Evolutionary conservation across 2,888 invertebrate species (phyloP), one percentile per base, ranked within the genome.

Genomic region (Oscheius sp.): DNA sequence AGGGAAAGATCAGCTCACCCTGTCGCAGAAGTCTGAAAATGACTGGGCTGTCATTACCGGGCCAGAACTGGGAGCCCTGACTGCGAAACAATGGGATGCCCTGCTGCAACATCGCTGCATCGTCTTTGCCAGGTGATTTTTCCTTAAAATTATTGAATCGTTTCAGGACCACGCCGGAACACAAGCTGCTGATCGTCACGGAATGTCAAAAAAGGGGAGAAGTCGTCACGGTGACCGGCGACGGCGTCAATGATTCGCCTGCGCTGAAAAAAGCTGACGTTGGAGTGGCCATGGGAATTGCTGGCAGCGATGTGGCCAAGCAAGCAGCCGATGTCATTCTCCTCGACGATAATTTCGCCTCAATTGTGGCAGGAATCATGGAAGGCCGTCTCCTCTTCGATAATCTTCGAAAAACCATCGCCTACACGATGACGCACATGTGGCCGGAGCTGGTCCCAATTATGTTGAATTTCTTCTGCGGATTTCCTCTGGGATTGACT

Each of bases 391-490:
- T 79, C 43, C 76, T 79, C 1, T 79, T 79, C 63, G 79, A 79
- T 41, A 79, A 79, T 49, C 72, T 79, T 21, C 25, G 79, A 1
- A 79, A 79, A 41, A 84, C 85, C 29, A 84, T 85, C 63, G 85
- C 85, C 69, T 85, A 85, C 79, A 85, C 85, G 0, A 77, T 84
- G 73, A 82, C 84, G 16, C 84, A 84, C 69, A 76, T 85, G 77
- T 85, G 84, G 84, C 86, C 86, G 5, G 86, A 86, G 74, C 82
- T 86, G 9, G 85, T 83, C n/a, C 86, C 86, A 1, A 84, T 86
- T 49, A 81, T 86, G 73, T 76, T 86, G 64, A 86, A 86, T 71
- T 86, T 86, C 76, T 79, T 81, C 58, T 78, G 85, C 53, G 86
- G 86, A 64, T 80, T 86, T 76, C 86, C 86, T 0, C 71, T 86